Percentiles rank a stretch among this genome's conserved stretches.
These are phyloP conservation scores for Craterocephalus amniculus DNA, from an alignment of 2,797 vertebrate genomes.

Conservation along the genomic window DNA sequence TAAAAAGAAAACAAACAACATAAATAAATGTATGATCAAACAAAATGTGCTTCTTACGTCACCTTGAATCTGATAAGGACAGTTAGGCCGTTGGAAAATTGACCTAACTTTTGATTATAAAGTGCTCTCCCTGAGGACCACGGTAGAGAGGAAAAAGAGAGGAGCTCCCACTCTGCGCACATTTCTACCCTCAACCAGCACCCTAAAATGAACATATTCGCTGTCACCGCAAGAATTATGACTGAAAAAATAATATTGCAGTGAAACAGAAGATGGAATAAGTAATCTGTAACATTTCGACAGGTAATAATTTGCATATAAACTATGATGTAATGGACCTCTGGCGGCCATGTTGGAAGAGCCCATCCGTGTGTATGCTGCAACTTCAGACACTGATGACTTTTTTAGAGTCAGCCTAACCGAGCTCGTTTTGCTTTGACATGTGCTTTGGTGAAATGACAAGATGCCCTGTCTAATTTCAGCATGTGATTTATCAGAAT, in stretches of 20 bases:
- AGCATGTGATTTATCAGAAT: background rate
- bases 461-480: background rate
- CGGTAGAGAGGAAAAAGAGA: background rate
- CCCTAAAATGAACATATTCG: background rate
- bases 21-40: background rate
- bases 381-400: background rate
- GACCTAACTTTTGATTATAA: background rate
- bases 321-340: conserved; percentile 8
- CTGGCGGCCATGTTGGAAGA: background rate
- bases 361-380: background rate
- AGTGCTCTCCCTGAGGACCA: background rate
- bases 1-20: background rate
- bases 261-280: background rate
- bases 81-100: background rate
- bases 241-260: background rate
- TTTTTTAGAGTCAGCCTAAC: background rate
- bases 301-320: background rate
- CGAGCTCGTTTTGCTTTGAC: background rate
- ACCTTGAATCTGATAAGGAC: background rate
- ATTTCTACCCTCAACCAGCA: background rate
- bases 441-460: background rate
- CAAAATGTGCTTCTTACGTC: background rate
- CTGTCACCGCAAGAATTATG: background rate
- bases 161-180: conserved; percentile 16
- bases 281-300: background rate